Conservation (phyloP, 2,113 vertebrate species). For the Toxostoma redivivum region DNA sequence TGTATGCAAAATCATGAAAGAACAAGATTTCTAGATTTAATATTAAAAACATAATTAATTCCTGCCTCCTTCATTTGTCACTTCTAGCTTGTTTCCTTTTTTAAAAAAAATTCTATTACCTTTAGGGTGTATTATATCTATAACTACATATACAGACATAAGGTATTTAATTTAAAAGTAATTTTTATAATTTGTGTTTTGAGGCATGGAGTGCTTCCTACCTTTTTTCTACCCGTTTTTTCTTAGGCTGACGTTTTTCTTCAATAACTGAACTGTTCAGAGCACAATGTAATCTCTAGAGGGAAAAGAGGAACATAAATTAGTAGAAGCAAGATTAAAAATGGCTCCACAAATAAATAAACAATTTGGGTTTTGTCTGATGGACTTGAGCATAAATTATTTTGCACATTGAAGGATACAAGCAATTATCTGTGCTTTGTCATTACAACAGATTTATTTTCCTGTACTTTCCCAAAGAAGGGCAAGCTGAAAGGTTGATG, state of each 20-base stretch:
- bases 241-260: conserved; percentile 82
- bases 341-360: neutral
- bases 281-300: conserved; percentile 91
- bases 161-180: neutral
- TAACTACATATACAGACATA: neutral
- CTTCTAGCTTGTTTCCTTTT: neutral
- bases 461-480: neutral
- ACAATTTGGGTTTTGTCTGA: neutral
- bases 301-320: conserved; percentile 52
- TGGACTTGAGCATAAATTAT: neutral
- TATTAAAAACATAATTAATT: neutral
- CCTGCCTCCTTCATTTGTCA: neutral
- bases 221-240: conserved; percentile 87
- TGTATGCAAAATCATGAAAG: neutral
- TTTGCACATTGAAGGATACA: neutral
- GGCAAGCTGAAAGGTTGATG: neutral
- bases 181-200: neutral
- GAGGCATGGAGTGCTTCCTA: conserved; percentile 55
- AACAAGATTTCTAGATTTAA: neutral
- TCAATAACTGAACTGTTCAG: conserved; percentile 90
- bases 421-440: neutral
- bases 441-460: neutral
- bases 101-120: neutral
- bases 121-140: neutral
- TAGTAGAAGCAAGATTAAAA: conserved; percentile 13